These are phyloP conservation scores for Haliaeetus leucogaster DNA, from an alignment of 2,113 vertebrate genomes.

Conservation along the genomic window DNA sequence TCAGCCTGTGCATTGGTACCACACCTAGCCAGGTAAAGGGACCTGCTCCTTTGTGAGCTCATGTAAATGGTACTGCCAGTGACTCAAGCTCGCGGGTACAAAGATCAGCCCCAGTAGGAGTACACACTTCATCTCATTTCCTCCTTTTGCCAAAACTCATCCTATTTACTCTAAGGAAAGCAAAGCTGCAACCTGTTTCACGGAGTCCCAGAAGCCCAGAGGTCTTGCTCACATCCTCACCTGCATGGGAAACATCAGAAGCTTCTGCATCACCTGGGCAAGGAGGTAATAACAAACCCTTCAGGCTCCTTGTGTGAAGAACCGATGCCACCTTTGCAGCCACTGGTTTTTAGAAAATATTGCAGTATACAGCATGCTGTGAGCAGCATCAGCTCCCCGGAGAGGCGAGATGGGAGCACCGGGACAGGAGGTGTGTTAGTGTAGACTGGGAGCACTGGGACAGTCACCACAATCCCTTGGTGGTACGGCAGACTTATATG, in stretches of 20 bases:
- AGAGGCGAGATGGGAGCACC: neutral
- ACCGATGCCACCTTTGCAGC: neutral
- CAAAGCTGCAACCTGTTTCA: fast-evolving
- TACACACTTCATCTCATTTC: neutral
- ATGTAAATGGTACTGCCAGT: neutral
- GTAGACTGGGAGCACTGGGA: neutral
- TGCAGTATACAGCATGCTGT: neutral
- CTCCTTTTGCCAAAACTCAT: neutral
- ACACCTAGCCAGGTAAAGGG: neutral
- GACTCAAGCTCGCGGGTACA: neutral
- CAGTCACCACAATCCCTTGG: neutral
- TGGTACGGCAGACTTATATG: fast-evolving
- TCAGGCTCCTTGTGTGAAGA: neutral
- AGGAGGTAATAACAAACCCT: neutral
- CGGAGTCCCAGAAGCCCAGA: neutral
- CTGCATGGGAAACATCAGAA: neutral
- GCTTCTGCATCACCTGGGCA: neutral
- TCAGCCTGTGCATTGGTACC: neutral
- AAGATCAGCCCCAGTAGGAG: neutral
- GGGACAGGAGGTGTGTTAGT: neutral
- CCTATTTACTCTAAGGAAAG: neutral
- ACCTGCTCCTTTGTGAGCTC: neutral
- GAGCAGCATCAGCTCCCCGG: neutral
- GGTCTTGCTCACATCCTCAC: neutral
- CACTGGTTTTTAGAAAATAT: neutral